Evolutionary conservation across 2,797 vertebrate species (phyloP).

Genomic region (Sebastes itinus): DNA sequence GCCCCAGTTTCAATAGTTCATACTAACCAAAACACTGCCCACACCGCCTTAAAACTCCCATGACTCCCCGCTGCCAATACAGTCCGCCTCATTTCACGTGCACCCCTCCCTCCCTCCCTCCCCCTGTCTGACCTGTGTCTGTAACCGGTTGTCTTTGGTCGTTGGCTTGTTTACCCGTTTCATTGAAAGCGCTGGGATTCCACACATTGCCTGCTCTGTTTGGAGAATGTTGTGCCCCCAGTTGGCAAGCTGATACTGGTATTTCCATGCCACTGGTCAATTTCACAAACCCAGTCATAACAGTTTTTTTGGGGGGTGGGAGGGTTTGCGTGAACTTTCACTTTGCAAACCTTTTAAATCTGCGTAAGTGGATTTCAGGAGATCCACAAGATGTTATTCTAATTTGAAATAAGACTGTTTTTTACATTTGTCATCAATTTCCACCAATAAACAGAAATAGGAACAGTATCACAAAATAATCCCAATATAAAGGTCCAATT

Average conservation of each 20-base stretch:
- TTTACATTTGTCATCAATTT: background rate
- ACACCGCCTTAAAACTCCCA: background rate
- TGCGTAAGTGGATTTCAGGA: background rate
- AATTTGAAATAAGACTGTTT: background rate
- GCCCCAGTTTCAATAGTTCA: constrained; percentile 31
- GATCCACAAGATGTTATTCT: background rate
- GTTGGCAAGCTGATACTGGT: constrained; percentile 48
- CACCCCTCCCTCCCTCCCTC: background rate
- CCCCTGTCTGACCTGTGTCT: constrained; percentile 52
- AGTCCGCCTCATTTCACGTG: constrained; percentile 14
- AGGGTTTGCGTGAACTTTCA: background rate
- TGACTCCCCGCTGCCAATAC: constrained; percentile 16
- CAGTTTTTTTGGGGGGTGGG: background rate
- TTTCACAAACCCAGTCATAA: constrained; percentile 48
- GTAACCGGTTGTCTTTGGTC: constrained; percentile 52
- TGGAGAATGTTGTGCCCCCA: constrained; percentile 20
- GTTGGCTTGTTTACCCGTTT: constrained; percentile 70
- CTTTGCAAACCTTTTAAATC: background rate
- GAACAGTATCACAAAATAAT: background rate
- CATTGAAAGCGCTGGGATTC: constrained; percentile 71
- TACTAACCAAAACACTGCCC: constrained; percentile 37
- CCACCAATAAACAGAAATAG: background rate
- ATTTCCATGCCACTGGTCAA: constrained; percentile 54
- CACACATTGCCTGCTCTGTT: constrained; percentile 59
- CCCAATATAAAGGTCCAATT: background rate